phyloP scores from a whole-genome alignment of 2,888 invertebrate species.

The Imbricaverruca yamaguchii region DNA sequence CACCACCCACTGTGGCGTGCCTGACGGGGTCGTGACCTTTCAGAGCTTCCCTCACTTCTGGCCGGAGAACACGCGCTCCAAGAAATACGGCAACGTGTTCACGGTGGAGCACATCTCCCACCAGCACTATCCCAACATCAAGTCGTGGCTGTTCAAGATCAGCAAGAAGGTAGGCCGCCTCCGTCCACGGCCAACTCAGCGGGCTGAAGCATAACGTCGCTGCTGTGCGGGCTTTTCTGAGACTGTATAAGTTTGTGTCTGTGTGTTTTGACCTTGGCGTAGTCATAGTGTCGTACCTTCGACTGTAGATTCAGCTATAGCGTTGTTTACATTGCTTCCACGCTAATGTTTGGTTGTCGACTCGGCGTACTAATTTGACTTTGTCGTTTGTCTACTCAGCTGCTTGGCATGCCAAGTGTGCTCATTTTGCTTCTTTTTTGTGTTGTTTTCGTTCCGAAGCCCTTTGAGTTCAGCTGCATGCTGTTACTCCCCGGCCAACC shows the following conservation, averaged over 20 bases:
- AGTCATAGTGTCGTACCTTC: neutral
- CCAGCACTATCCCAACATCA: slow-evolving; percentile 88
- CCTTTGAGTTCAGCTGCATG: no score
- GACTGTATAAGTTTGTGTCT: neutral
- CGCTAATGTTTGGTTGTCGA: no score
- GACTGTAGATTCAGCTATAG: no score
- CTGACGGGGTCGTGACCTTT: slow-evolving; percentile 35
- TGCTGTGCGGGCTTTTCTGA: no score
- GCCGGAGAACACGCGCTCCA: slow-evolving; percentile 81
- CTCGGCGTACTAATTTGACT: no score
- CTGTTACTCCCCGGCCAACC: no score
- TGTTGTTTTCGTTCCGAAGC: neutral
- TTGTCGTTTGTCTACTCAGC: no score
- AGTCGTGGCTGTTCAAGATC: slow-evolving; percentile 91
- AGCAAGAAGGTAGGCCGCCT: slow-evolving; percentile 68
- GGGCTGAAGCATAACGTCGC: no score
- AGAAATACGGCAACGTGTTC: slow-evolving; percentile 89
- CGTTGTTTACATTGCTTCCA: no score
- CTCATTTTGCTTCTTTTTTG: neutral
- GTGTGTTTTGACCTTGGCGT: neutral
- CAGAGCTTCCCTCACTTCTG: slow-evolving; percentile 85
- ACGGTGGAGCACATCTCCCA: slow-evolving; percentile 90
- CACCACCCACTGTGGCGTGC: no score
- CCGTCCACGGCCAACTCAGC: neutral
- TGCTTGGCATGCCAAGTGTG: no score